These are phyloP conservation scores for Andrena camellia DNA, from an alignment of 2,888 invertebrate species.

Conservation along the genomic window DNA sequence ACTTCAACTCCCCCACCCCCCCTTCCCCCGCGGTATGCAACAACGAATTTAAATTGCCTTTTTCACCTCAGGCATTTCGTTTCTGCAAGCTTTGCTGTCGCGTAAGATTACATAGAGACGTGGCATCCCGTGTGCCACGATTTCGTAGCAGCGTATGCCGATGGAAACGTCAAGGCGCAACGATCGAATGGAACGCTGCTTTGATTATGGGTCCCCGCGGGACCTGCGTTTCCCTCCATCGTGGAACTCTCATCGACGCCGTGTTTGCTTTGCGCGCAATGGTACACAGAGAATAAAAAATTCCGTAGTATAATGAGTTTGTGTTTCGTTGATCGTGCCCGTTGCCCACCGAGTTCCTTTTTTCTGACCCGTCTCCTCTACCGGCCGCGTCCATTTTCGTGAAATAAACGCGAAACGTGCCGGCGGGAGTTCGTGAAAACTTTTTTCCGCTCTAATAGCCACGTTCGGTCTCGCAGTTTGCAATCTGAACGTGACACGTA, in stretches of 20 bases:
- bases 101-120: not conserved
- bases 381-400: constrained; percentile 38
- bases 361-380: not conserved
- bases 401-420: constrained; percentile 59
- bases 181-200: constrained; percentile 9
- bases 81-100: not conserved
- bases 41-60: not conserved
- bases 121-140: not conserved
- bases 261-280: constrained; percentile 24
- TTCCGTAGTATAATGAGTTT: constrained; percentile 38
- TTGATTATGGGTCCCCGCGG: constrained; percentile 2
- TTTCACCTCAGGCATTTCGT: not conserved
- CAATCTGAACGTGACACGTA: constrained; percentile 58
- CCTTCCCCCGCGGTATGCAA: not conserved
- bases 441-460: constrained; percentile 55
- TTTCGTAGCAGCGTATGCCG: not conserved
- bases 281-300: constrained; percentile 49
- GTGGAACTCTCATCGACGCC: constrained; percentile 40
- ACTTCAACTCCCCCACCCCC: not conserved
- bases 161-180: not conserved
- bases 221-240: constrained; percentile 18
- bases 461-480: constrained; percentile 47
- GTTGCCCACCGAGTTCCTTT: not conserved
- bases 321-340: constrained; percentile 24
- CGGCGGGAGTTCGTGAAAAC: constrained; percentile 37